phyloP scores from a whole-genome alignment of 2,888 invertebrate genomes.

The Dromius quadrimaculatus region DNA sequence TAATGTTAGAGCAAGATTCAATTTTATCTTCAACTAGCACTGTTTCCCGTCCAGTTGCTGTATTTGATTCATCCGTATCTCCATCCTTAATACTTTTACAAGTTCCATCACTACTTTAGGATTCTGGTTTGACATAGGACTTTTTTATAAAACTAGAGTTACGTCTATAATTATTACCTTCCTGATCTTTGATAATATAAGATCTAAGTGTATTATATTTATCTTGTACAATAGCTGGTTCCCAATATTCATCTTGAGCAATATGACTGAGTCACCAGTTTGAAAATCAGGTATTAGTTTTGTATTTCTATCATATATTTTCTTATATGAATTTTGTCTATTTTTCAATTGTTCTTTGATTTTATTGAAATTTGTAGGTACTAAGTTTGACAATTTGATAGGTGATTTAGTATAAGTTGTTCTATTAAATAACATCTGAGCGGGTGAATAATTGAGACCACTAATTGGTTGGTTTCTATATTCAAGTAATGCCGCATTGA shows the following conservation, averaged over 20 bases:
- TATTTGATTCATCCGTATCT: too few relatives aligned
- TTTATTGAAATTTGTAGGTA: neutral
- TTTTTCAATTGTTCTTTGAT: neutral
- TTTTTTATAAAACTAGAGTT: constrained; percentile 28
- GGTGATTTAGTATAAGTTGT: neutral
- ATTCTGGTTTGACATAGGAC: too few relatives aligned
- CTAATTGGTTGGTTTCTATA: constrained; percentile 44
- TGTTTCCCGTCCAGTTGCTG: too few relatives aligned
- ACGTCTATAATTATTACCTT: constrained; percentile 20
- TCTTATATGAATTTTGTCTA: constrained; percentile 33
- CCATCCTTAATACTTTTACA: too few relatives aligned
- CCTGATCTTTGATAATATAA: constrained; percentile 23
- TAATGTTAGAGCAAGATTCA: too few relatives aligned
- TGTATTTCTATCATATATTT: constrained; percentile 38
- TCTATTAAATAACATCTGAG: constrained; percentile 46
- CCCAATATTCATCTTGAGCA: constrained; percentile 26
- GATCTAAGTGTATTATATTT: constrained; percentile 25
- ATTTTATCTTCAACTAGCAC: too few relatives aligned
- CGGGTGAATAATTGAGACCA: constrained; percentile 39
- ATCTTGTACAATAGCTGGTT: constrained; percentile 17
- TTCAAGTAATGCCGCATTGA: constrained; percentile 33
- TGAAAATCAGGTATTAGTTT: constrained; percentile 29
- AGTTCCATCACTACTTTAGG: too few relatives aligned
- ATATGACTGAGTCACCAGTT: constrained; percentile 29
- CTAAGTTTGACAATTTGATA: neutral